Base-by-base conservation (phyloP, 1,140 invertebrate species). In the Cherax destructor region DNA sequence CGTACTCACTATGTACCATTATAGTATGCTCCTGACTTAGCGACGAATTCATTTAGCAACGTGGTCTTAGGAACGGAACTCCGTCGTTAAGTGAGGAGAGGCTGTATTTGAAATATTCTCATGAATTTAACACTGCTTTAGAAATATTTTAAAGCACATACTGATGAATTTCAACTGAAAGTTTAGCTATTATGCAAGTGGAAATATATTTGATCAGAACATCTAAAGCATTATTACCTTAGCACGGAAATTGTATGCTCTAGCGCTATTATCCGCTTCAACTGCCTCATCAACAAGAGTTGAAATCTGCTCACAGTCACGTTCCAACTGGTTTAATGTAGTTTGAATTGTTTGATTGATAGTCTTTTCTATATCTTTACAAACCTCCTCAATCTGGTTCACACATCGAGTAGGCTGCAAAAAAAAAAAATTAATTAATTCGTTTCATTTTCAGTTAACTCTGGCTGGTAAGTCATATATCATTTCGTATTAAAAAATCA, bases 361-460 rank as follows among this genome's bases (percentile, higher is more conserved):
- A 11, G 95, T 96, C 93, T 95, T 95, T 88, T 96, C 96, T 65
- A 96, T 95, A 52, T 96, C 95, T 81, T 95, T 95, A 93, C 95
- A 96, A 24, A 95, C 95, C 83, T 96, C 95, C 56, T 96, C 95
- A 86, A 96, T 96, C 94, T 96, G 96, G 93, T 96, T 96, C 1
- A 94, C 95, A 94, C 95, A 96, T 41, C 95, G 94, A 52, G 94
- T 90, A 21, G 83, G 56, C 90, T 91, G 77, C 72, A 18, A 86
- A 86, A 61, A 6, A 61, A 77, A 13, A 83, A 30, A 21, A 16
- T 16, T 0, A 59, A 2, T 10, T 59, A 1, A 78, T 78, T 0
- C 0, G 30, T 76, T 9, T 76, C 2, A 24, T 24, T 76, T 59
- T 16, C 56, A 59, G 9, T 1, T 59, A 59, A 59, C 3, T 59